Conservation (phyloP, 2,888 invertebrate species). For the Penaeus monodon region DNA sequence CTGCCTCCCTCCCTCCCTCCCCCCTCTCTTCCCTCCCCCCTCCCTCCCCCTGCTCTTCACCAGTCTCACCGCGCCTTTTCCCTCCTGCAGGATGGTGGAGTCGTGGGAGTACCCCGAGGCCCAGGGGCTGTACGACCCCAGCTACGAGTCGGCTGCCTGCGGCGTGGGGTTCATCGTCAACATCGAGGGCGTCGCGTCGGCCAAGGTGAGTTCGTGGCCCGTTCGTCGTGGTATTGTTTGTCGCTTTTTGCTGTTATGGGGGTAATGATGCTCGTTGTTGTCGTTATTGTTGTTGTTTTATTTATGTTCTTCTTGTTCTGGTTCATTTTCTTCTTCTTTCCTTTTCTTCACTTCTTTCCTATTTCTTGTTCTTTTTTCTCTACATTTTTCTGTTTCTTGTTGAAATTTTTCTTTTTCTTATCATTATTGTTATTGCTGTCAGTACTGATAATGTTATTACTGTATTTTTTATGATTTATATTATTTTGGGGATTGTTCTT, state of each 20-base stretch:
- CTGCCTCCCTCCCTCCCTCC: neutral
- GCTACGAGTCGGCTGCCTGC: conserved; percentile 95
- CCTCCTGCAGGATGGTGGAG: conserved; percentile 19
- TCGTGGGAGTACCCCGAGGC: conserved; percentile 76
- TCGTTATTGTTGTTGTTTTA: neutral
- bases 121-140: conserved; percentile 96
- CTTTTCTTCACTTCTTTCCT: neutral
- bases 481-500: too few relatives aligned
- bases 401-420: neutral
- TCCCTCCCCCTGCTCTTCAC: too few relatives aligned
- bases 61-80: neutral
- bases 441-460: too few relatives aligned
- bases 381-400: neutral
- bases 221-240: neutral
- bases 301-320: neutral
- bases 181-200: conserved; percentile 93
- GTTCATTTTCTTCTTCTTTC: neutral
- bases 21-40: neutral
- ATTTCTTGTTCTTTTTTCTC: neutral
- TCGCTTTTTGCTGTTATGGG: neutral
- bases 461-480: too few relatives aligned
- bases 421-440: too few relatives aligned
- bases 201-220: conserved; percentile 73
- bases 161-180: conserved; percentile 99
- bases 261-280: neutral